These are phyloP conservation scores for Amniataba percoides DNA, from an alignment of 2,797 vertebrate species.

Conservation along the genomic window DNA sequence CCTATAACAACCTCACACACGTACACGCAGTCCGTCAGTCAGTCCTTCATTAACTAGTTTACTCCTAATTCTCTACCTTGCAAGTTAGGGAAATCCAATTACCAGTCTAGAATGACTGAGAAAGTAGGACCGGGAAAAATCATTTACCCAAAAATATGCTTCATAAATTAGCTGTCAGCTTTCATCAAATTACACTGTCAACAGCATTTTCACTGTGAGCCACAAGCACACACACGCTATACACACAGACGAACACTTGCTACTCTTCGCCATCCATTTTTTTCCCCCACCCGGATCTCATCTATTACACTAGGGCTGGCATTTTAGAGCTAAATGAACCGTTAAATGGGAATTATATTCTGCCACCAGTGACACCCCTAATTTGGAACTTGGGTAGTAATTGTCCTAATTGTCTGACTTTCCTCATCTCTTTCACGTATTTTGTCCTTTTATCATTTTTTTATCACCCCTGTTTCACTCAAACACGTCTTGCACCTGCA, in stretches of 20 bases:
- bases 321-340: slow-evolving; percentile 81
- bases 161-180: slow-evolving; percentile 86
- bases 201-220: slow-evolving; percentile 61
- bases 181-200: slow-evolving; percentile 82
- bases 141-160: slow-evolving; percentile 85
- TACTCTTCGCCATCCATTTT: slow-evolving; percentile 44
- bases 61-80: slow-evolving; percentile 70
- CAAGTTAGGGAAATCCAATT: slow-evolving; percentile 81
- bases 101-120: slow-evolving; percentile 69
- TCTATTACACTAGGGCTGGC: slow-evolving; percentile 71
- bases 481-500: slow-evolving; percentile 27
- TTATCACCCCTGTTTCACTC: slow-evolving; percentile 27
- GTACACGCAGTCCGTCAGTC: slow-evolving; percentile 11
- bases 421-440: slow-evolving; percentile 53
- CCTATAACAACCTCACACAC: slow-evolving; percentile 13
- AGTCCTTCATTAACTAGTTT: slow-evolving; percentile 73
- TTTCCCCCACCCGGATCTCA: slow-evolving; percentile 53
- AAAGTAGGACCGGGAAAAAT: slow-evolving; percentile 72
- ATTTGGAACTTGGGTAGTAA: slow-evolving; percentile 78
- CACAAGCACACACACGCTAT: slow-evolving; percentile 29
- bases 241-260: slow-evolving; percentile 28
- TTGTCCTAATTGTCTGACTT: slow-evolving; percentile 80
- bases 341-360: slow-evolving; percentile 84
- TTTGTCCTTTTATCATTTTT: slow-evolving; percentile 33
- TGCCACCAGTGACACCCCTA: slow-evolving; percentile 79